Conservation (phyloP, 92 coral and sea anemone genomes). For the Galaxea fascicularis region DNA sequence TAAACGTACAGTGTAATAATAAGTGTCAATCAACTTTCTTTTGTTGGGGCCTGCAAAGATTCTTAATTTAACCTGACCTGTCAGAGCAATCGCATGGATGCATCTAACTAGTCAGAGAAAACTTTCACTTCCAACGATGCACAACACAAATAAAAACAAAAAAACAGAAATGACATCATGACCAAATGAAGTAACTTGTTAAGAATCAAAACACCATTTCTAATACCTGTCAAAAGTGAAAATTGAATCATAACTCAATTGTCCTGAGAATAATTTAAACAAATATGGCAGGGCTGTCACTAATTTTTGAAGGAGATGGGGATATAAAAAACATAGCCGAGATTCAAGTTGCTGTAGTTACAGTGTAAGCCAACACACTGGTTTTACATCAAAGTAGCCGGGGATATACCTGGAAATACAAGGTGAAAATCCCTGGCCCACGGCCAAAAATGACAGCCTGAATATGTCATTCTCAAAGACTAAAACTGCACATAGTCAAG, state of each 20-base stretch:
- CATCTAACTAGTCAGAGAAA: not conserved
- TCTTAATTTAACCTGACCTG: not conserved
- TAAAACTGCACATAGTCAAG: not conserved
- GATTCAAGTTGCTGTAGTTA: not conserved
- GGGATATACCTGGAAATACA: too few species aligned
- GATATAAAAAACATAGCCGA: too few species aligned
- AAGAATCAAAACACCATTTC: not conserved
- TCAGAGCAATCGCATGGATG: not conserved
- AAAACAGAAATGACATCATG: not conserved
- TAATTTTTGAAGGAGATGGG: too few species aligned
- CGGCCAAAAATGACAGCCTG: too few species aligned
- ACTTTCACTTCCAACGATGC: not conserved
- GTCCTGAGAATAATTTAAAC: not conserved
- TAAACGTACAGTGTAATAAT: not conserved
- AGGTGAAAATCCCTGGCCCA: too few species aligned
- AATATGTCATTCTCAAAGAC: not conserved
- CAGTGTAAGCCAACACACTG: too few species aligned
- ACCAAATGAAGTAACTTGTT: not conserved
- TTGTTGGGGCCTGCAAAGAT: not conserved
- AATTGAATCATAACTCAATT: not conserved
- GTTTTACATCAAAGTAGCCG: too few species aligned
- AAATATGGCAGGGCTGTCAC: too few species aligned
- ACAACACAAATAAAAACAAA: too few species aligned
- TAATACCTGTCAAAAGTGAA: slow-evolving; percentile 3
- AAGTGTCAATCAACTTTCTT: not conserved